A percentile compares a stretch with the other conserved stretches of the same genome.
phyloP scores from a whole-genome alignment of 2,797 vertebrate genomes.

The Dryobates pubescens region DNA sequence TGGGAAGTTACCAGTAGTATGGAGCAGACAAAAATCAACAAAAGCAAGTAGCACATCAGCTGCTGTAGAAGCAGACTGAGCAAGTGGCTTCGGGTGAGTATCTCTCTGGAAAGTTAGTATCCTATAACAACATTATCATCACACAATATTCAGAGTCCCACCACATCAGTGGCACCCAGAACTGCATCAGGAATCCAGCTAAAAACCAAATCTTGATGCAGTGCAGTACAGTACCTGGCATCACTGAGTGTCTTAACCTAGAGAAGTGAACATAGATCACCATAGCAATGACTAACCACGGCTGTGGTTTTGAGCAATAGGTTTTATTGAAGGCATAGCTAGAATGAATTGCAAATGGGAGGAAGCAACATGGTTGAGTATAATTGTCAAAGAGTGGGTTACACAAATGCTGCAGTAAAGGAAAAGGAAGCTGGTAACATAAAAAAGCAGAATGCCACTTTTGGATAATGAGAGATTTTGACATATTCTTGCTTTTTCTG shows the following conservation, averaged over 20 bases:
- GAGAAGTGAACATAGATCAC: neutral
- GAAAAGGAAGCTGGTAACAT: constrained; percentile 1
- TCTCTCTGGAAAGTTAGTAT: neutral
- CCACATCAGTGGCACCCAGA: neutral
- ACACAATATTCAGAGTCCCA: neutral
- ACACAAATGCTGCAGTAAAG: neutral
- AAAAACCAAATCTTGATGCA: neutral
- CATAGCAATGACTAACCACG: neutral
- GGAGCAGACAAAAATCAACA: neutral
- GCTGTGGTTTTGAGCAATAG: neutral
- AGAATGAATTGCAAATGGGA: neutral
- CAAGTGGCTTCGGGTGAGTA: neutral
- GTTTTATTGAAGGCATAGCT: neutral
- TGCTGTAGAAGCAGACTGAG: neutral
- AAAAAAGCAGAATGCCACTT: neutral
- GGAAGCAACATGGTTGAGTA: neutral
- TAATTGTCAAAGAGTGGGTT: neutral
- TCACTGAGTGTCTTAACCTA: neutral
- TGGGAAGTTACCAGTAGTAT: neutral
- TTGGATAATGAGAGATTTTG: constrained; percentile 24
- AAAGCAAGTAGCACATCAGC: neutral
- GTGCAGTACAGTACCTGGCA: neutral
- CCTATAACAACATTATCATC: neutral
- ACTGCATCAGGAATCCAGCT: neutral
- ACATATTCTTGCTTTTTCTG: neutral